phyloP scores from a whole-genome alignment of 2,113 vertebrate species.

The Psophia crepitans region DNA sequence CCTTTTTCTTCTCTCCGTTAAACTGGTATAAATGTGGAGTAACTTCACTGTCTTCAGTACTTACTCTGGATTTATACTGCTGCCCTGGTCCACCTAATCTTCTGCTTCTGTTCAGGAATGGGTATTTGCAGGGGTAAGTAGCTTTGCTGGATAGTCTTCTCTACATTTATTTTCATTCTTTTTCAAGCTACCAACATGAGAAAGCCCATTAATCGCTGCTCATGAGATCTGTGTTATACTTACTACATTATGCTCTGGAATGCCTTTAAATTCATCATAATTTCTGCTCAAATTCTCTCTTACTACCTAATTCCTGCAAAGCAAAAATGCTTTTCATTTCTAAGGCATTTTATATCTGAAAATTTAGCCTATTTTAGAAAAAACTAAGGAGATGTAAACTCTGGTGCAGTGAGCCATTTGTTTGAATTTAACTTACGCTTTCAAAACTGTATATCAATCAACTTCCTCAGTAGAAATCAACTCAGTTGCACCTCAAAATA shows the following conservation, averaged over 20 bases:
- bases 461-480: neutral
- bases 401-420: neutral
- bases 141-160: neutral
- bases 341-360: neutral
- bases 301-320: neutral
- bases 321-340: neutral
- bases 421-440: neutral
- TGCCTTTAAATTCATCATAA: neutral
- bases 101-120: neutral
- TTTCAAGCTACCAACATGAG: neutral
- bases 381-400: neutral
- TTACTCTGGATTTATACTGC: conserved; percentile 40
- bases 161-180: conserved; percentile 18
- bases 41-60: neutral
- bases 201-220: neutral
- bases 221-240: neutral
- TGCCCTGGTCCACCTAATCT: neutral
- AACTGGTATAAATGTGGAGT: conserved; percentile 20
- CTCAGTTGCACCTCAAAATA: neutral
- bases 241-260: neutral
- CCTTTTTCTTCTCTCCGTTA: conserved; percentile 32
- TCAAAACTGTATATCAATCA: neutral
- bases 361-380: neutral
- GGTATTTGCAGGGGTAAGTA: neutral
- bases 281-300: neutral